Conservation (phyloP, 2,888 invertebrate genomes). For the Metellina segmentata region DNA sequence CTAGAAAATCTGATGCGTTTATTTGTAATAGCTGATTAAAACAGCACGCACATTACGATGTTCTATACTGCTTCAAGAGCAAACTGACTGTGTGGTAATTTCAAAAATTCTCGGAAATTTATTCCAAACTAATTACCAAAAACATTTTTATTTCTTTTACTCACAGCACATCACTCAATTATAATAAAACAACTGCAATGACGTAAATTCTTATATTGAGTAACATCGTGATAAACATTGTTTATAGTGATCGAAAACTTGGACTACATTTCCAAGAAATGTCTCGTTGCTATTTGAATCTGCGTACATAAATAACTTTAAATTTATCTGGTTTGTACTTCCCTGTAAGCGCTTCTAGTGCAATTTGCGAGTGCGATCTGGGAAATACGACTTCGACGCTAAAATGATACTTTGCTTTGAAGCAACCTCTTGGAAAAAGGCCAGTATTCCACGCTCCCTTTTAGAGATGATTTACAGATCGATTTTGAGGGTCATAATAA, state of each 20-base stretch:
- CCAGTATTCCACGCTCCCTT: background rate
- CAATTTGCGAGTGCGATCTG: background rate
- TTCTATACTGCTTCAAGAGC: too few species aligned
- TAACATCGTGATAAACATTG: too few species aligned
- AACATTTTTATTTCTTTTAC: too few species aligned
- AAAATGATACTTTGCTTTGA: background rate
- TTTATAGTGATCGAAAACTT: background rate
- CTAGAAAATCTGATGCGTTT: too few species aligned
- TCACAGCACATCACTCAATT: too few species aligned
- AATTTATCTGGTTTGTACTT: background rate
- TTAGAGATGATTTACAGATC: background rate
- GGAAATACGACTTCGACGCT: background rate
- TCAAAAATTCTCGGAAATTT: too few species aligned
- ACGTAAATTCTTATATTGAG: too few species aligned
- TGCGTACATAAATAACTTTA: background rate
- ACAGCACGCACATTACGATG: too few species aligned
- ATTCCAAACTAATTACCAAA: too few species aligned
- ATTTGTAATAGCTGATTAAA: too few species aligned
- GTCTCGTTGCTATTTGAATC: background rate
- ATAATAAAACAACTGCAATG: too few species aligned
- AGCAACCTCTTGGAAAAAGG: background rate
- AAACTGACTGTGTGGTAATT: too few species aligned
- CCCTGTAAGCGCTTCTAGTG: background rate
- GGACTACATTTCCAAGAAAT: background rate
- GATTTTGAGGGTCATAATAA: background rate